A percentile compares a stretch with the other conserved stretches of the same genome.
Conservation (phyloP, 2,113 vertebrate species). For the Onychostruthus taczanowskii region DNA sequence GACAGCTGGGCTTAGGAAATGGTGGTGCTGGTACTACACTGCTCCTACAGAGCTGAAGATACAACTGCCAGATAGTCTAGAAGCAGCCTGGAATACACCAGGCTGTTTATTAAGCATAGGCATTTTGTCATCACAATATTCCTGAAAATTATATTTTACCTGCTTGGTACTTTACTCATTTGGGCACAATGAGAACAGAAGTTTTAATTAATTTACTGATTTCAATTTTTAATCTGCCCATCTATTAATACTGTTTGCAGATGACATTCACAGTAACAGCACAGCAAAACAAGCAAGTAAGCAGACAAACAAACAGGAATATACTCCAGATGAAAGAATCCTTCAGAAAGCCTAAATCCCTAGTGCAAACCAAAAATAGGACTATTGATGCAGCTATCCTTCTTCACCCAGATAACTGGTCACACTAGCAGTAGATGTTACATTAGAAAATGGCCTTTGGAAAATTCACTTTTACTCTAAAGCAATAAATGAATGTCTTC, state of each 20-base stretch:
- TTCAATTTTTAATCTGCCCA: background rate
- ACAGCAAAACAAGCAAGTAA: background rate
- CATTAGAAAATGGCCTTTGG: background rate
- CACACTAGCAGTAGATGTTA: background rate
- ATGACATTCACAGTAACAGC: background rate
- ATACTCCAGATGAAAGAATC: background rate
- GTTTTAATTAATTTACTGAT: background rate
- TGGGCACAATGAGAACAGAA: background rate
- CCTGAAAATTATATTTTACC: background rate
- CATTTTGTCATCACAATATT: background rate
- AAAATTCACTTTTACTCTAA: background rate
- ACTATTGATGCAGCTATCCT: background rate
- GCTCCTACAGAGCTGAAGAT: background rate
- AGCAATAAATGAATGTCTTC: background rate
- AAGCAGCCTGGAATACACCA: background rate
- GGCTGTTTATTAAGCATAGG: background rate
- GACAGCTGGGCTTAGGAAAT: background rate
- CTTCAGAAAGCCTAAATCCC: background rate
- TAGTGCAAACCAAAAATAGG: background rate
- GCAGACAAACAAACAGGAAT: background rate
- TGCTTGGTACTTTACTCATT: background rate
- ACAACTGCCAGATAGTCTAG: background rate
- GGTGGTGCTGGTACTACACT: background rate
- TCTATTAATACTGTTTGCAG: background rate
- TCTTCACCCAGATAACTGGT: background rate